Conservation (phyloP, 2,888 invertebrate genomes). For the Troilus luridus region DNA sequence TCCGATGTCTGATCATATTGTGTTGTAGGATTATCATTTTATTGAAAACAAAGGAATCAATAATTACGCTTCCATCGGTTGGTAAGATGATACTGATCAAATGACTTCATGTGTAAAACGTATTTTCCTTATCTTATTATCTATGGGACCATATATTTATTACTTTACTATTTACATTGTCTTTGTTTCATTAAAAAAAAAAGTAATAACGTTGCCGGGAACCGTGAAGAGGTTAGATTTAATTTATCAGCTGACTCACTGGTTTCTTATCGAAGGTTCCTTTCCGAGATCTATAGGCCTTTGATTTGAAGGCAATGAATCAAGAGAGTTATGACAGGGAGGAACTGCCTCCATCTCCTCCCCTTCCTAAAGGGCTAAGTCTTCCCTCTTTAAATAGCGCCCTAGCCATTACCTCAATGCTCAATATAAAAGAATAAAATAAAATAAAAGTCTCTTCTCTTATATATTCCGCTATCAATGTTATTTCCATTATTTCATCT, state of each 20-base stretch:
- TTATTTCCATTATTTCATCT: no score
- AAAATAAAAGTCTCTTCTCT: no score
- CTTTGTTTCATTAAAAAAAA: background rate
- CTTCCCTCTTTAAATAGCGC: background rate
- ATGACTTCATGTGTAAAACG: no score
- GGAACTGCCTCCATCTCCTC: background rate
- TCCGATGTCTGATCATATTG: no score
- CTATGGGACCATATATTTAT: background rate
- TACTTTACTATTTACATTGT: background rate
- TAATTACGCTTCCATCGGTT: no score
- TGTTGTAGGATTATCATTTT: no score
- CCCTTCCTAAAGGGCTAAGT: background rate
- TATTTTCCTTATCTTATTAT: no score
- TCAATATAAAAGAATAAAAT: background rate
- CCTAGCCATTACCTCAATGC: background rate
- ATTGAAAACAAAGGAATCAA: no score
- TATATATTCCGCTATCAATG: no score
- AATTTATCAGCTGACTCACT: background rate
- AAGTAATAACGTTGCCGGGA: background rate
- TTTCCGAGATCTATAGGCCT: slow-evolving; percentile 4
- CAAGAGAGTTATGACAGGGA: background rate
- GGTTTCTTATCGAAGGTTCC: background rate
- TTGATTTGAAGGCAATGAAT: slow-evolving; percentile 3
- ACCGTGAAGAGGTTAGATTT: background rate
- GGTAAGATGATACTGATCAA: no score